Base-by-base conservation (phyloP, 2,113 vertebrate genomes). In the Tragulus kanchil region DNA sequence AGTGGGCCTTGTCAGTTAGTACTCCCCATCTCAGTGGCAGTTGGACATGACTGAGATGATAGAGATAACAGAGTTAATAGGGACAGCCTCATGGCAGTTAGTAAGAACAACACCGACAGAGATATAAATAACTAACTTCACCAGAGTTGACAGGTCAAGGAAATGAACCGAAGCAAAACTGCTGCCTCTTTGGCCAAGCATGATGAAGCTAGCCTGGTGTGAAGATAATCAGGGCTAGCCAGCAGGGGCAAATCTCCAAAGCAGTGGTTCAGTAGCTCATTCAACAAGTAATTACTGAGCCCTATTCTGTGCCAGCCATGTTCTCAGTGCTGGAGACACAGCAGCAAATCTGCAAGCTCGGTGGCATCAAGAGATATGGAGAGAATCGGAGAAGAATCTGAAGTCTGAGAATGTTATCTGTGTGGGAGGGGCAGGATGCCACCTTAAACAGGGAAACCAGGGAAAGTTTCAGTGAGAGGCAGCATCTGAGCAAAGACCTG, bases 141-240 rank as follows among this genome's bases (percentile, higher is more conserved):
- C 52, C 16, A 45, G 52, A 77, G 54, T 31, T 73, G 64, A 85
- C 81, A 92, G 84, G 87, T 2, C 52, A 77, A 90, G 85, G 90
- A 96, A 96, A 85, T 31, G 73, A 93, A 89, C 71, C 85, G 59
- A 87, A 95, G 84, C 75, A 94, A 81, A 90, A 67, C 9, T 4
- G 17, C 26, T 50, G 69, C 54, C 81, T 54, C 81, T 85, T 36
- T 62, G 69, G 58, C 50, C 54, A 42, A 9, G 36, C 58, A 21
- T 11, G 62, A 64, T 6, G 28, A 69, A 31, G 54, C 19, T 62
- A 64, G 81, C 25, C 84, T 58, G 26, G 42, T 11, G 9, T 31
- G n/a, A 9, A 36, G 79, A 87, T 26, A 79, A 64, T 93, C 75
- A 84, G 84, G 15, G 62, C 79, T 56, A 14, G 36, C 59, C 69